A percentile compares a stretch with the other conserved stretches of the same genome.
Conservation (phyloP, 2,888 invertebrate genomes). For the Clivina fossor region DNA sequence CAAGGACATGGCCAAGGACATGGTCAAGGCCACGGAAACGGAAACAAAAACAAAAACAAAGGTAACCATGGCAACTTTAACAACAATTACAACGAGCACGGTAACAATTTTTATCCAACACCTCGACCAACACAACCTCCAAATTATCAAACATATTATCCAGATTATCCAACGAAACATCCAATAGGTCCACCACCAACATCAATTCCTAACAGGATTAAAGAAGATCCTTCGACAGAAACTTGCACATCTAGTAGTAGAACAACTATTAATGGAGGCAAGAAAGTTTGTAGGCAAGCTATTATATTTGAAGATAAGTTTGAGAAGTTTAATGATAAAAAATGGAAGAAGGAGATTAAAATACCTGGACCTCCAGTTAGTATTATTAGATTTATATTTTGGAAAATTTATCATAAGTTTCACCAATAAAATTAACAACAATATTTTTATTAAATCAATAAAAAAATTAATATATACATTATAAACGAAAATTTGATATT, state of each 20-base stretch:
- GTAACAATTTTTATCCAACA: no score
- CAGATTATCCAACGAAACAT: no score
- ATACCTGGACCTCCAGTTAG: constrained; percentile 62
- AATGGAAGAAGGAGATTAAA: constrained; percentile 61
- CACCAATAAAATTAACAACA: constrained; percentile 8
- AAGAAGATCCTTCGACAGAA: no score
- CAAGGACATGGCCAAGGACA: constrained; percentile 3
- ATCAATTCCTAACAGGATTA: no score
- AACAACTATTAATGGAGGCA: constrained; percentile 40
- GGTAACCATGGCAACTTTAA: constrained; percentile 15
- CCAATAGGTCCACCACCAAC: no score
- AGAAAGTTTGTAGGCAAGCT: constrained; percentile 56
- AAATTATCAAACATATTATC: no score
- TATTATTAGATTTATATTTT: constrained; percentile 31
- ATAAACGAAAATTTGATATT: no score
- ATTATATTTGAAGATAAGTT: constrained; percentile 67
- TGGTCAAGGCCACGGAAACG: constrained; percentile 15
- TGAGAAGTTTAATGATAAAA: constrained; percentile 54
- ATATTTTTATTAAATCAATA: no score
- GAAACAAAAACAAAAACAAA: constrained; percentile 11
- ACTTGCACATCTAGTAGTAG: constrained; percentile 10
- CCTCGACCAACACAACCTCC: no score
- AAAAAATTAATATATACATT: no score
- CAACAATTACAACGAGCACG: no score
- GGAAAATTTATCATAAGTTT: neutral